Percentiles rank a stretch among this genome's conserved stretches.
phyloP scores from a whole-genome alignment of 2,888 invertebrate genomes.

The Nymphalis polychloros region DNA sequence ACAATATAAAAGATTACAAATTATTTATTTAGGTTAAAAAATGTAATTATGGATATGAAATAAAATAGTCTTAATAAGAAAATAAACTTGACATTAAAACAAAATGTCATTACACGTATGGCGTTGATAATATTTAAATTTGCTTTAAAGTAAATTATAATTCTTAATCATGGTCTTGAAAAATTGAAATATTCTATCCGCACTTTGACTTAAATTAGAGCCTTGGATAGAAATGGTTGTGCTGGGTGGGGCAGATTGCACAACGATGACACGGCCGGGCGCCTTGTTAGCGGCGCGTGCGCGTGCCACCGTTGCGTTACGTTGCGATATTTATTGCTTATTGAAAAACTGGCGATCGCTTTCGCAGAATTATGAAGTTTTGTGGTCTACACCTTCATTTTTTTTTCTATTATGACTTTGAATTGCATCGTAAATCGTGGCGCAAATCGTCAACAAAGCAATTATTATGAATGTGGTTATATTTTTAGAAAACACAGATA shows the following conservation, averaged over 20 bases:
- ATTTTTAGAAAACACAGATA: slow-evolving; percentile 23
- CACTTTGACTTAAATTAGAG: slow-evolving; percentile 44
- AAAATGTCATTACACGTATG: background rate
- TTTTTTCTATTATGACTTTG: slow-evolving; percentile 42
- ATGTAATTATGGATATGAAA: too few species aligned
- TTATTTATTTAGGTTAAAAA: too few species aligned
- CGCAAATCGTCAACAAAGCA: slow-evolving; percentile 42
- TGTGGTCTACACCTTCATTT: slow-evolving; percentile 48
- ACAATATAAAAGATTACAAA: too few species aligned
- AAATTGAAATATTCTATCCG: slow-evolving; percentile 15
- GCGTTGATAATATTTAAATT: background rate
- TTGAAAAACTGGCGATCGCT: slow-evolving; percentile 76
- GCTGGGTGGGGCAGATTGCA: slow-evolving; percentile 77
- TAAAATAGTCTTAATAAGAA: background rate
- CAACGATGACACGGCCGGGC: slow-evolving; percentile 75
- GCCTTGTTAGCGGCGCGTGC: slow-evolving; percentile 77
- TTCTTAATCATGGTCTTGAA: background rate
- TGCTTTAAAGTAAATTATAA: background rate
- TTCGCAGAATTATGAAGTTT: slow-evolving; percentile 59
- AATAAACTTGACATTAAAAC: slow-evolving; percentile 6
- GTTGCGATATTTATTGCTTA: slow-evolving; percentile 79
- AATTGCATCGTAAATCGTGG: slow-evolving; percentile 38
- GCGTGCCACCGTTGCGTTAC: slow-evolving; percentile 73
- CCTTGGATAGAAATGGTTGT: slow-evolving; percentile 55
- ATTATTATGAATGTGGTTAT: slow-evolving; percentile 40